Percentiles rank a stretch among this genome's conserved stretches.
These are phyloP conservation scores for Drosophila differens DNA, from an alignment of 2,888 invertebrate species.

Conservation along the genomic window DNA sequence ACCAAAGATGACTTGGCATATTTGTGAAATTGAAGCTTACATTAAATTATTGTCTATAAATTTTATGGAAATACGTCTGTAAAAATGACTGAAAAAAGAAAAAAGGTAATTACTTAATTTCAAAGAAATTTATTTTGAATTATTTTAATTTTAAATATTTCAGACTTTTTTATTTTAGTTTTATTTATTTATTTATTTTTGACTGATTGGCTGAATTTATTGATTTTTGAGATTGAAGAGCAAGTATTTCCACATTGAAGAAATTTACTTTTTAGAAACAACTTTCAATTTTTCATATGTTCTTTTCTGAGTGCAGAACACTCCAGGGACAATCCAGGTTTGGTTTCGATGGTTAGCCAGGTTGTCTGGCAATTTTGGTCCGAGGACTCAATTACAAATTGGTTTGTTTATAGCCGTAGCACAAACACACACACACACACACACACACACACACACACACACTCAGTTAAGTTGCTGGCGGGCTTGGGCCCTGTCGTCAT, in stretches of 20 bases:
- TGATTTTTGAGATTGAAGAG: background rate
- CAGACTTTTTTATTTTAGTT: background rate
- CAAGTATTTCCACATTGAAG: background rate
- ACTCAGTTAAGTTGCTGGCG: constrained; percentile 33
- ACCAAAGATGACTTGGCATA: background rate
- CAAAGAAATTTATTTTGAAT: background rate
- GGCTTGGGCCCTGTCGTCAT: constrained; percentile 43
- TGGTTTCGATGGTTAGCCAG: constrained; percentile 14
- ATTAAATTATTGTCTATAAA: background rate
- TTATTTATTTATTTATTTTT: background rate
- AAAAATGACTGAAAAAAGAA: background rate
- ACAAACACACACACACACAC: constrained; percentile 1
- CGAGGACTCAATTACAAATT: constrained; percentile 75
- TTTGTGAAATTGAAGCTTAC: background rate
- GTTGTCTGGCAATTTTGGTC: constrained; percentile 26
- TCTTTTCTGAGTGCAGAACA: background rate
- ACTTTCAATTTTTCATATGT: background rate
- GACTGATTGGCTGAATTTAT: background rate
- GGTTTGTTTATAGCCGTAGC: constrained; percentile 51
- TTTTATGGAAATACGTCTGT: background rate
- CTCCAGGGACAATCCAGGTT: background rate
- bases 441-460: background rate
- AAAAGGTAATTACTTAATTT: background rate
- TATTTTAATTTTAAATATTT: background rate
- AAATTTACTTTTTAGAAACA: background rate